Evolutionary conservation across 2,113 vertebrate genomes (phyloP), one percentile per base, ranked within the genome.

Genomic region (Dryoscopus gambensis): DNA sequence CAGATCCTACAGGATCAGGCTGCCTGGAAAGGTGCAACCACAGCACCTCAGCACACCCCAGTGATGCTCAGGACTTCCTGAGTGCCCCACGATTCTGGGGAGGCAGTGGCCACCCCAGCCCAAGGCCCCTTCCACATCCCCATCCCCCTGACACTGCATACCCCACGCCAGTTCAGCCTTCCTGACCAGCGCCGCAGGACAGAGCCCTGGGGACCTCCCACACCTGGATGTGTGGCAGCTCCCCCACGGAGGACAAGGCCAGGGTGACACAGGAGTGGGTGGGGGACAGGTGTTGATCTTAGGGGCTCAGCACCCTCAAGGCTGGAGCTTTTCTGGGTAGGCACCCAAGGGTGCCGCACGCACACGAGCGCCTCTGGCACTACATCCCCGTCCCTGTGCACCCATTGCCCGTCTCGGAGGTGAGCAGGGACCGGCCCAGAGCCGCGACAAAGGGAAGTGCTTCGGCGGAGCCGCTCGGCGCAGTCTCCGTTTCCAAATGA

Each of bases 401-500:
- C 67, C 80, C 93, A 27, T 11, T 27, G 0, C 42, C 5, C 73
- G 42, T 52, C 88, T 9, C 39, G 2, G 86, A 30, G 60, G 15
- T 6, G 11, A 39, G 55, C 30, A 7, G 86, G 88, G 63, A 65
- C 59, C 50, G 1, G 52, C 70, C 67, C 7, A 5, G 91, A 56
- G 64, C 40, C 65, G 25, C 39, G 4, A 94, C 93, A 91, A 92
- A 68, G 69, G 68, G 87, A 90, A 62, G 89, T 57, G 30, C 60
- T 64, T 9, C 63, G 6, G 87, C 37, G 5, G 81, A 92, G 93
- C 52, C 5, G 53, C 95, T 86, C 68, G 21, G 85, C 63, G 25
- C 87, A 33, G 81, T 56, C 96, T 78, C 71, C 63, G 8, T 65
- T 86, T 82, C 90, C 95, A 95, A 96, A 97, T 93, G 95, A 97